phyloP scores from a whole-genome alignment of 2,888 invertebrate species.

The Pegoplata infirma region DNA sequence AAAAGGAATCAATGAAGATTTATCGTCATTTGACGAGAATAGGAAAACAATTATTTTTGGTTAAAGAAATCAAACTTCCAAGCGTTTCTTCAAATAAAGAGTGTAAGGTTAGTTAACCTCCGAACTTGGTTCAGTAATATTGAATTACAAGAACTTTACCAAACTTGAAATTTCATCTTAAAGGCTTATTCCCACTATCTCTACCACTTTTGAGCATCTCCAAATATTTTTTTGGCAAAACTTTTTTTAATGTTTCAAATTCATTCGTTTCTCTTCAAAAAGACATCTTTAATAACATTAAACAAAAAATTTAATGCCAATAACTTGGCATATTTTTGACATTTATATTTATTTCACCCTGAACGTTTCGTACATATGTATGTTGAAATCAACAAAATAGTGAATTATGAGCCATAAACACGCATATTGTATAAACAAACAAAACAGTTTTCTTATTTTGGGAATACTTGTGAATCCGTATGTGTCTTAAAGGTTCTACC shows the following conservation, averaged over 20 bases:
- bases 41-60: too few relatives aligned
- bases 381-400: constrained; percentile 57
- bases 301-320: constrained; percentile 38
- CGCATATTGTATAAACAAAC: constrained; percentile 60
- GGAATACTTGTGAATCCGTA: too few relatives aligned
- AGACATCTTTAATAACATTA: background rate
- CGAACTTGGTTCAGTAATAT: too few relatives aligned
- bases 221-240: background rate
- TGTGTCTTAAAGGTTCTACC: background rate
- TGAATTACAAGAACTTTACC: too few relatives aligned
- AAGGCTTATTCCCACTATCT: too few relatives aligned
- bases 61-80: too few relatives aligned
- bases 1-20: too few relatives aligned
- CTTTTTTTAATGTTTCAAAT: background rate
- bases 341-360: constrained; percentile 77
- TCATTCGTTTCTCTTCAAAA: background rate
- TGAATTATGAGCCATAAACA: constrained; percentile 65
- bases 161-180: too few relatives aligned
- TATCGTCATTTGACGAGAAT: too few relatives aligned
- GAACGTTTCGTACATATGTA: constrained; percentile 59
- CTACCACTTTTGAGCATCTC: too few relatives aligned
- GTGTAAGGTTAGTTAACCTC: too few relatives aligned
- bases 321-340: constrained; percentile 64
- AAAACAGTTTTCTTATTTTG: constrained; percentile 45
- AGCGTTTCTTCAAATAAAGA: too few relatives aligned